These are phyloP conservation scores for Bombus confusus DNA, from an alignment of 1,140 invertebrate genomes.

Conservation along the genomic window DNA sequence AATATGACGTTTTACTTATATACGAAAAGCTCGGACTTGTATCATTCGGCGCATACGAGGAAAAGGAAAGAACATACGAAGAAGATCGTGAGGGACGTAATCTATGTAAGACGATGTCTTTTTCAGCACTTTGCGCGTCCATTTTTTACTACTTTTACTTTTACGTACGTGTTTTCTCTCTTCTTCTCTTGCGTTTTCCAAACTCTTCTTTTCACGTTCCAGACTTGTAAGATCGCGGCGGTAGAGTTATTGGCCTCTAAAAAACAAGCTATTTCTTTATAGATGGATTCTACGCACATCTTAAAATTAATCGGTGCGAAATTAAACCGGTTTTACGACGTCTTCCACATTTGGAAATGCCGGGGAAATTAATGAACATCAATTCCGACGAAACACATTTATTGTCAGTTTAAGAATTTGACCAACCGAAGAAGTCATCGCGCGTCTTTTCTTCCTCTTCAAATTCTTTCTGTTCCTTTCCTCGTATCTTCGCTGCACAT, in stretches of 20 bases:
- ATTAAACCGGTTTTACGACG: slow-evolving; percentile 61
- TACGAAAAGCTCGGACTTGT: no score
- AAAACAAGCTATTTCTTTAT: neutral
- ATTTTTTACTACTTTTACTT: neutral
- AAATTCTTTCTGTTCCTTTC: neutral
- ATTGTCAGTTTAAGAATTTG: neutral
- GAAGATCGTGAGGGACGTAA: slow-evolving; percentile 48
- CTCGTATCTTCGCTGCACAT: neutral
- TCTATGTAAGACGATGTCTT: slow-evolving; percentile 31
- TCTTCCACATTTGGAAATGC: neutral
- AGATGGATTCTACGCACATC: slow-evolving; percentile 1
- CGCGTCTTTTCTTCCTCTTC: neutral
- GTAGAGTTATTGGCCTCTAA: slow-evolving; percentile 27
- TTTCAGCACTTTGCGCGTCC: slow-evolving; percentile 1
- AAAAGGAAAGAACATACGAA: neutral
- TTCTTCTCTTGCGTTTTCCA: neutral
- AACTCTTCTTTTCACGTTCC: neutral
- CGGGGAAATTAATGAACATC: slow-evolving; percentile 54
- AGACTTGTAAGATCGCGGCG: neutral
- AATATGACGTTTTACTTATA: no score
- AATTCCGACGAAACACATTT: slow-evolving; percentile 32
- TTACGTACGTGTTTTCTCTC: neutral
- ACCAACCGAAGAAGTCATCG: neutral
- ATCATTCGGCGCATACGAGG: neutral
- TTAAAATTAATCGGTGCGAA: slow-evolving; percentile 56